Conservation (phyloP, 2,113 vertebrate genomes). For the Osmerus eperlanus region DNA sequence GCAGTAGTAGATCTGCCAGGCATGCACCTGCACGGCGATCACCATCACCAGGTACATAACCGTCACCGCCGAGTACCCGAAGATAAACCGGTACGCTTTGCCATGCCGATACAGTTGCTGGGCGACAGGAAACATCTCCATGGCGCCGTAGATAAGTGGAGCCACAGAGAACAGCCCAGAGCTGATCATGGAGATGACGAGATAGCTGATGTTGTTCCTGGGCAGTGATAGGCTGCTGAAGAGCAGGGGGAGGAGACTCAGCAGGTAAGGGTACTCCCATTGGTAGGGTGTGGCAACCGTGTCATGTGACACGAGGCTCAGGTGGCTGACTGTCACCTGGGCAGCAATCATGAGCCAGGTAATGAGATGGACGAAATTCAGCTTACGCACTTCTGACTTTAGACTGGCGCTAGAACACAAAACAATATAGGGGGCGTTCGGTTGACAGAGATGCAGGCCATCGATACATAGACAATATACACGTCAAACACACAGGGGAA, state of each 20-base stretch:
- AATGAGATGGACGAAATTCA: slow-evolving; percentile 85
- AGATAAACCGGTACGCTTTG: slow-evolving; percentile 94
- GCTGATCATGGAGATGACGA: slow-evolving; percentile 97
- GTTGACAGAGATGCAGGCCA: too few relatives aligned
- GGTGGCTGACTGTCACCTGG: slow-evolving; percentile 83
- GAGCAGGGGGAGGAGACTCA: slow-evolving; percentile 71
- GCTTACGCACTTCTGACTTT: slow-evolving; percentile 89
- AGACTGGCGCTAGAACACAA: slow-evolving; percentile 77
- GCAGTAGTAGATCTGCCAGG: slow-evolving; percentile 96
- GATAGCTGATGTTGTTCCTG: slow-evolving; percentile 96
- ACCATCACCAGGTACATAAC: slow-evolving; percentile 93
- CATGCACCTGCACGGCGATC: slow-evolving; percentile 89
- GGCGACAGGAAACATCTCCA: slow-evolving; percentile 98
- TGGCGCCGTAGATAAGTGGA: slow-evolving; percentile 92
- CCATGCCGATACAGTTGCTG: slow-evolving; percentile 96
- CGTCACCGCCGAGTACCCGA: slow-evolving; percentile 88
- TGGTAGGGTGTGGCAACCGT: slow-evolving; percentile 91
- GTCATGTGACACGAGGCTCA: slow-evolving; percentile 84
- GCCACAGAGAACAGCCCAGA: slow-evolving; percentile 91
- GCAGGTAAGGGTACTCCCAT: slow-evolving; percentile 95
- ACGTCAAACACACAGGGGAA: too few relatives aligned
- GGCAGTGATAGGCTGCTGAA: slow-evolving; percentile 87
- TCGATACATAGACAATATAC: too few relatives aligned
- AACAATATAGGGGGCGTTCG: background rate
- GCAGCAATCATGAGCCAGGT: slow-evolving; percentile 87